Evolutionary conservation across 2,113 vertebrate genomes (phyloP), one percentile per base, ranked within the genome.

Genomic region (Lamprologus lemairii): DNA sequence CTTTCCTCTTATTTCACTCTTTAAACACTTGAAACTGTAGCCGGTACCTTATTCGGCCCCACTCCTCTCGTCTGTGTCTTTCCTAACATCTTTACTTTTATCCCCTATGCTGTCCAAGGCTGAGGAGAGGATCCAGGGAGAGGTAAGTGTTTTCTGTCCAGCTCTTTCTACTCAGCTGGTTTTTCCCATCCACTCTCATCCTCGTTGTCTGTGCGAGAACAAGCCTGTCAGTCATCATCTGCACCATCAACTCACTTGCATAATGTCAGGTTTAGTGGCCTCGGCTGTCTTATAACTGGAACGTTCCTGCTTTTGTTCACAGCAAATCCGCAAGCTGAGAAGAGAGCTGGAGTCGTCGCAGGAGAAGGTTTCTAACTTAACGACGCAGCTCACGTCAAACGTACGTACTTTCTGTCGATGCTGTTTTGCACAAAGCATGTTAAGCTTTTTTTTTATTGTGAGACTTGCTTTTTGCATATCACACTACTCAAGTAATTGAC

Each of bases 81-180:
- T 42, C 96, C 91, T 97, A 94, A 97, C 92, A 95, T 91, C 97
- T 89, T 96, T 86, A 96, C 90, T 92, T 88, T 95, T 95, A 91
- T 90, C 55, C 80, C 87, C 78, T 5, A 23, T 95, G 94, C 96
- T 95, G 82, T 86, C 86, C 57, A 97, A 99, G 98, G 98, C 98
- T 94, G 98, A 99, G 97, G 98, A 99, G 95, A 98, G 97, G 97
- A 98, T 99, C 96, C 98, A 99, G 88, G 98, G 98, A 7, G 98
- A 99, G 97, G 98, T 99, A 96, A 96, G 96, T 88, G 21, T 49
- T 47, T 28, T 85, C 83, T 90, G 81, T 47, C 53, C 88, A 84
- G 79, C 83, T 80, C 84, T 93, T 88, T 89, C 84, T 91, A 81
- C 91, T 79, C 33, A 37, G 79, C 55, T 28, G 9, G 1, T 28